Evolutionary conservation across 2,797 vertebrate genomes (phyloP), one percentile per base, ranked within the genome.

Genomic region (Acomys russatus): DNA sequence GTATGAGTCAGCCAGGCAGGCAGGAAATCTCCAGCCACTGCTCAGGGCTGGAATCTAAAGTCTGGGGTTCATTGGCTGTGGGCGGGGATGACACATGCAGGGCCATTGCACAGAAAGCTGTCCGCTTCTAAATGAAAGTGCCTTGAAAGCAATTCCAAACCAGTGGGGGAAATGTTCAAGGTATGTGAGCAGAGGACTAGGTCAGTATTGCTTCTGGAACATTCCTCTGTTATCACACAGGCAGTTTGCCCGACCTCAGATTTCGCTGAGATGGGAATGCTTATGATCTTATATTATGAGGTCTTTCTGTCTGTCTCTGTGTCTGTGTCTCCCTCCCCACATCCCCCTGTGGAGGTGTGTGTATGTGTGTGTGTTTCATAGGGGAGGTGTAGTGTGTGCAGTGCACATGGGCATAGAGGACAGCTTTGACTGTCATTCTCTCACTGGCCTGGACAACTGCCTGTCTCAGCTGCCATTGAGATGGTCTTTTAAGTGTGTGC

Each of bases 1-100:
- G 8, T 1, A 1, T 2, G 49, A 76, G n/a, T 25, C 9, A 25
- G n/a, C 20, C 30, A 17, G 0, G 12, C 0, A 0, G 0, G 1
- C 5, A 5, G 23, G 30, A 22, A 49, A 51, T 3, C 0, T 0
- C 18, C 0, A 0, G 20, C 23, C 25, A 1, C 0, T 3, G 3
- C 51, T 23, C 22, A 3, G 2, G 11, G 8, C 78, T 4, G 22
- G 18, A 49, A 38, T 15, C 0, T 12, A 0, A 9, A 0, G 12
- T 14, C 10, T 11, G 78, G 66, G 73, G 0, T 1, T 2, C 2
- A 44, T 44, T 44, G 44, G 0, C 0, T 0, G 22, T 14, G 11
- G n/a, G 10, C 0, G 33, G 66, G 73, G 38, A 6, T 14, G 38
- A 7, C 0, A 0, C 1, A 3, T 9, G 30, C 0, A 9, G 33